Evolutionary conservation across 2,797 vertebrate genomes (phyloP), one percentile per base, ranked within the genome.

Genomic region (Platalea minor): DNA sequence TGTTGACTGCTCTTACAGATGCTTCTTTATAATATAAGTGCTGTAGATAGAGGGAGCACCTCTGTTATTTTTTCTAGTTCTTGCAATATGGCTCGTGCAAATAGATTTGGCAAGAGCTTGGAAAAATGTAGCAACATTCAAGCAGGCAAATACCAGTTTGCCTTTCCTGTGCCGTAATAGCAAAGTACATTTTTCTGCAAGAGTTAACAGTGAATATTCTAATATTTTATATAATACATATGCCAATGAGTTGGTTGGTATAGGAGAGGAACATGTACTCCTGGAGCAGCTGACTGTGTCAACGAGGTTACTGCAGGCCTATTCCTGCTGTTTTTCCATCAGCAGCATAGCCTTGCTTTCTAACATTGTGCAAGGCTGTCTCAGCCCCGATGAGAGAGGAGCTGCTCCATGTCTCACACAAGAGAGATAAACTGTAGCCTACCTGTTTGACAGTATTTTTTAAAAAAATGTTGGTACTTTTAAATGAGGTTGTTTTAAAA

Each of bases 191-290:
- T 74, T 75, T 73, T 29, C 26, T 69, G 18, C 51, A 33, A 2
- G 28, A 82, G 25, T 50, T 76, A 75, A 18, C 15, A 60, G 45
- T 24, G 59, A 82, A 11, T 50, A 53, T 56, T 64, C 39, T 35
- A 51, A 9, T 11, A 41, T 17, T 63, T 83, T 59, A 5, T 29
- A 13, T 28, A 31, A 48, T 6, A 2, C 3, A 6, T 10, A 7
- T 33, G 19, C 39, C 37, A 23, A 0, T 4, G n/a, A 43, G 23
- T n/a, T 29, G 37, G 35, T 12, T 39, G 24, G n/a, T 25, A 0
- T 0, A n/a, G 46, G 43, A 57, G 53, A 43, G 37, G 41, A 41
- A 3, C 0, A 1, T 0, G 26, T n/a, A 1, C 9, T 37, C 50
- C 54, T 67, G 64, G 43, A 68, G 46, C 59, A 16, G 2, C 29